phyloP scores from a whole-genome alignment of 2,888 invertebrate species.

The Torymus tubicola region DNA sequence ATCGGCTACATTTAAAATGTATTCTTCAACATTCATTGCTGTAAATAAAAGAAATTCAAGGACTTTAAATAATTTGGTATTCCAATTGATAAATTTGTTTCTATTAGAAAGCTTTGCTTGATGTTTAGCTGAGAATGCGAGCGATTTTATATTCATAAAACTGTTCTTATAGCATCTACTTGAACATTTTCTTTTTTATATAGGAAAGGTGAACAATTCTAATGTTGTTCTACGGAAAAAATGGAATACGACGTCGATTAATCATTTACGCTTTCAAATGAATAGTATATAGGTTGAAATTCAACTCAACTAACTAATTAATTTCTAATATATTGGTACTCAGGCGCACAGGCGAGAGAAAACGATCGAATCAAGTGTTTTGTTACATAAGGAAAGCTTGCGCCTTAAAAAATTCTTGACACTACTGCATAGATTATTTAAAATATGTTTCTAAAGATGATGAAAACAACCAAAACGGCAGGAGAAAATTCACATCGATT shows the following conservation, averaged over 20 bases:
- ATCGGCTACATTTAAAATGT: slow-evolving; percentile 20
- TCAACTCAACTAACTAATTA: no score
- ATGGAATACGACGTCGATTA: slow-evolving; percentile 35
- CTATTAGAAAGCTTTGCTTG: neutral
- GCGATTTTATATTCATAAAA: slow-evolving; percentile 15
- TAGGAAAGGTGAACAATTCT: slow-evolving; percentile 27
- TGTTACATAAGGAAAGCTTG: no score
- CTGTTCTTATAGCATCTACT: slow-evolving; percentile 51
- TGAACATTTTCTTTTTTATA: slow-evolving; percentile 35
- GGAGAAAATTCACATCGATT: no score
- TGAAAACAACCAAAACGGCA: no score
- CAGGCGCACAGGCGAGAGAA: no score
- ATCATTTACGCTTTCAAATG: neutral
- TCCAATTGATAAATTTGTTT: no score
- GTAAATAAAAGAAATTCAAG: neutral
- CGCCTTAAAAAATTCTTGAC: no score
- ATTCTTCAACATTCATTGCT: no score
- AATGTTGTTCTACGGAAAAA: slow-evolving; percentile 42
- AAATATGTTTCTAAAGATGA: no score
- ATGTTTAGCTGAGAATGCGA: slow-evolving; percentile 40
- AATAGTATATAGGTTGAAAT: no score
- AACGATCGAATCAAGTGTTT: no score
- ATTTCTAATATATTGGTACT: no score
- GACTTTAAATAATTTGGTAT: neutral
- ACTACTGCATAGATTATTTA: neutral